phyloP scores from a whole-genome alignment of 1,140 invertebrate species.

The Aphidius ervi region DNA sequence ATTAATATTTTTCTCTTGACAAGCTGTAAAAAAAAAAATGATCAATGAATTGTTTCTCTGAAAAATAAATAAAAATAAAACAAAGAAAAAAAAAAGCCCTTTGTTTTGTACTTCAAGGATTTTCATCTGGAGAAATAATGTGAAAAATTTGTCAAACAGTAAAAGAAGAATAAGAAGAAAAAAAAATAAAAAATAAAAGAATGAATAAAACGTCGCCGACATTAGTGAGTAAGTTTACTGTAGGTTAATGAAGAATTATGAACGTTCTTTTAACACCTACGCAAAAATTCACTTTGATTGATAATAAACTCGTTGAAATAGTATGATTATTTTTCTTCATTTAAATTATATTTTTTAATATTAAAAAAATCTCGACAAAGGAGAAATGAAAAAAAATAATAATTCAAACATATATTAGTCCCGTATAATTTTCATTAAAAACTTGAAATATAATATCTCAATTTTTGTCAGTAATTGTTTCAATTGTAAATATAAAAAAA shows the following conservation, averaged over 20 bases:
- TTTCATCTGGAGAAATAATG: background rate
- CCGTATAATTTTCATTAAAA: too few species aligned
- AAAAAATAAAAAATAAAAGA: slow-evolving; percentile 11
- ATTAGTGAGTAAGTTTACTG: slow-evolving; percentile 28
- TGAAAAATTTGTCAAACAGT: slow-evolving; percentile 2
- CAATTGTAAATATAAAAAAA: too few species aligned
- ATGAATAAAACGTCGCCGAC: slow-evolving; percentile 22
- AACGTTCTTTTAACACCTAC: background rate
- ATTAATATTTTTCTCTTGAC: too few species aligned
- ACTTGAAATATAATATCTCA: too few species aligned
- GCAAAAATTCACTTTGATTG: slow-evolving; percentile 5
- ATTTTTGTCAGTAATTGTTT: too few species aligned
- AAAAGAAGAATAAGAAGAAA: background rate
- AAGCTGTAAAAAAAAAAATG: background rate
- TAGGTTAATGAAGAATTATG: slow-evolving; percentile 24
- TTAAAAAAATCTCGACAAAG: too few species aligned
- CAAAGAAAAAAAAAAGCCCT: background rate
- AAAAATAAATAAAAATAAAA: background rate
- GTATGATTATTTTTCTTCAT: slow-evolving; percentile 8
- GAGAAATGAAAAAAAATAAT: too few species aligned
- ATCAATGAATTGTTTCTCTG: background rate
- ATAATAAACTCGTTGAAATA: slow-evolving; percentile 11
- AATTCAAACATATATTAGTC: too few species aligned
- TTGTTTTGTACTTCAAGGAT: background rate
- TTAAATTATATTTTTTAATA: too few species aligned